These are phyloP conservation scores for Xyrichtys novacula DNA, from an alignment of 2,797 vertebrate species.

Conservation along the genomic window DNA sequence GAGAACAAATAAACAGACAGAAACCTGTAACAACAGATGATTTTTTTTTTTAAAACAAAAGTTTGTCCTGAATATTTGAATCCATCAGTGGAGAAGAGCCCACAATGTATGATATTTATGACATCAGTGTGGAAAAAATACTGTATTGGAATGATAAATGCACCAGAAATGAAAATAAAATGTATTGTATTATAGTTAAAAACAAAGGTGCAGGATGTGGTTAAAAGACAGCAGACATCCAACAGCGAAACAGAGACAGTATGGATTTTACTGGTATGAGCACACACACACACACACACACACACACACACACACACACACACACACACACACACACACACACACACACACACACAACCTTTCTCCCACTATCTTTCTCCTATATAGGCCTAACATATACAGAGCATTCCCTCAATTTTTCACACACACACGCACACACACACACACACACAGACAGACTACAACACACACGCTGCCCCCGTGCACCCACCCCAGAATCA, in stretches of 20 bases:
- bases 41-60: constrained; percentile 66
- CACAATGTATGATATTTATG: constrained; percentile 74
- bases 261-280: constrained; percentile 62
- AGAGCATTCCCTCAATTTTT: constrained; percentile 31
- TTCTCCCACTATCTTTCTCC: constrained; percentile 45
- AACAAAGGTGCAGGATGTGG: constrained; percentile 76
- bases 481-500: constrained; percentile 85
- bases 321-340: constrained; percentile 9
- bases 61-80: constrained; percentile 91
- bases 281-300: constrained; percentile 51
- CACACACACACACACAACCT: constrained; percentile 14
- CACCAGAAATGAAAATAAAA: constrained; percentile 75
- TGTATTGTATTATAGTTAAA: constrained; percentile 84
- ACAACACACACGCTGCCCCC: constrained; percentile 59
- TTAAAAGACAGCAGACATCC: constrained; percentile 61
- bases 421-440: constrained; percentile 34
- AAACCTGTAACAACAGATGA: constrained; percentile 74
- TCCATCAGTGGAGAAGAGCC: constrained; percentile 75
- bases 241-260: constrained; percentile 54
- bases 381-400: constrained; percentile 34
- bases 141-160: constrained; percentile 83
- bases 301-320: constrained; percentile 32
- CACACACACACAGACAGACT: constrained; percentile 49
- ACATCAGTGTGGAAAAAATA: constrained; percentile 70
- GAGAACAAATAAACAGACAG: constrained; percentile 88